Base-by-base conservation (phyloP, 2,888 invertebrate genomes). In the Pachymerium ferrugineum region DNA sequence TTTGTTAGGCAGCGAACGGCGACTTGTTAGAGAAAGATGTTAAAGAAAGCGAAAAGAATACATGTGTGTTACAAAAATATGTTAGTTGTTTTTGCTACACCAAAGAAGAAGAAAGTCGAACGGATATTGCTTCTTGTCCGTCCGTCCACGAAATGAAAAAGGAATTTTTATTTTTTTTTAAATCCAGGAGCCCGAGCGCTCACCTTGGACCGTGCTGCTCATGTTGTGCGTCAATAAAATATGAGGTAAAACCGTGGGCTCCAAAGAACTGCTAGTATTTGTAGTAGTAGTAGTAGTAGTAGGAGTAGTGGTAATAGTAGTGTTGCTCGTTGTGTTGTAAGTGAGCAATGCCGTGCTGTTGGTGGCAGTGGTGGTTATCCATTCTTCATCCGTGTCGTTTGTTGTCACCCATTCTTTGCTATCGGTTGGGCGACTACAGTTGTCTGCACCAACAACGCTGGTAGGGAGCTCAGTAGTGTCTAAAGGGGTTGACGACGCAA, bases 101-200 rank as follows among this genome's bases (percentile, higher is more conserved):
- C 19, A 16, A 47, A 47, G 47, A 16, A 16, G 3, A n/a, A 47
- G 19, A 47, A n/a, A 42, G 42, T n/a, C n/a, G n/a, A n/a, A n/a
- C n/a, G n/a, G n/a, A n/a, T n/a, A n/a, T n/a, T n/a, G n/a, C n/a
- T n/a, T n/a, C n/a, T n/a, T n/a, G n/a, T n/a, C n/a, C n/a, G n/a
- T n/a, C n/a, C n/a, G n/a, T n/a, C n/a, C n/a, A n/a, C n/a, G n/a
- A n/a, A n/a, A n/a, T n/a, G n/a, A n/a, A n/a, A n/a, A n/a, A n/a
- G n/a, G n/a, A n/a, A n/a, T n/a, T n/a, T n/a, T n/a, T n/a, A n/a
- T n/a, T n/a, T n/a, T n/a, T n/a, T n/a, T n/a, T n/a, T n/a, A n/a
- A n/a, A n/a, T n/a, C n/a, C n/a, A 47, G 62, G 28, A 62, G 62
- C 62, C 62, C 62, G 62, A 62, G 62, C 62, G 62, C 62, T 62